Evolutionary conservation across 1,140 invertebrate species (phyloP).

Genomic region (Pissodes strobi): DNA sequence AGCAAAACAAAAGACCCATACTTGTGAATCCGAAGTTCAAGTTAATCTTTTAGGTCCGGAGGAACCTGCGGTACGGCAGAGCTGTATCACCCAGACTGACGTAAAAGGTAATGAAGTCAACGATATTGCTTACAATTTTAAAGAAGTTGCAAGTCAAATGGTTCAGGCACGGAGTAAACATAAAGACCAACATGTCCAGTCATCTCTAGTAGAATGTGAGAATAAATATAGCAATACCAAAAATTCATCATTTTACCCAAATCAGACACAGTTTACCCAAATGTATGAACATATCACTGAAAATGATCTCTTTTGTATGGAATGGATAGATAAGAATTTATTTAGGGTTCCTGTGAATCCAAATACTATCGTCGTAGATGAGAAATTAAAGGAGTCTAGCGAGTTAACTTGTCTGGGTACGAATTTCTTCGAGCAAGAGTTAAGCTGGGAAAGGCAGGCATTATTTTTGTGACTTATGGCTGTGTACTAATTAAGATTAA

Average conservation of each 20-base stretch:
- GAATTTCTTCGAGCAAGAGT: conserved; percentile 14
- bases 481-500: too few relatives aligned
- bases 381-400: conserved; percentile 35
- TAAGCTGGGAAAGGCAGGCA: conserved; percentile 24
- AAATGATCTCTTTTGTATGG: conserved; percentile 41
- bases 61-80: too few relatives aligned
- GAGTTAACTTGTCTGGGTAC: conserved; percentile 26
- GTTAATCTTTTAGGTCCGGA: neutral
- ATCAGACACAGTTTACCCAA: conserved; percentile 4
- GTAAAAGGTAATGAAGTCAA: too few relatives aligned
- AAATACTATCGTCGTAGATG: conserved; percentile 35
- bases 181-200: neutral
- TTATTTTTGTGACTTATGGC: too few relatives aligned
- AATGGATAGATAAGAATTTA: conserved; percentile 42
- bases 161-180: conserved; percentile 1
- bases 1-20: too few relatives aligned
- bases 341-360: conserved; percentile 40
- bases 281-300: conserved; percentile 36
- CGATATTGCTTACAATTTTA: too few relatives aligned
- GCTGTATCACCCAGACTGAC: too few relatives aligned
- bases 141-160: too few relatives aligned
- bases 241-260: neutral
- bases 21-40: neutral
- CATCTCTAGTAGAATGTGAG: neutral
- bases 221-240: conserved; percentile 1